These are phyloP conservation scores for Melanotaenia maccullochi DNA, from an alignment of 2,797 vertebrate species.

Conservation along the genomic window DNA sequence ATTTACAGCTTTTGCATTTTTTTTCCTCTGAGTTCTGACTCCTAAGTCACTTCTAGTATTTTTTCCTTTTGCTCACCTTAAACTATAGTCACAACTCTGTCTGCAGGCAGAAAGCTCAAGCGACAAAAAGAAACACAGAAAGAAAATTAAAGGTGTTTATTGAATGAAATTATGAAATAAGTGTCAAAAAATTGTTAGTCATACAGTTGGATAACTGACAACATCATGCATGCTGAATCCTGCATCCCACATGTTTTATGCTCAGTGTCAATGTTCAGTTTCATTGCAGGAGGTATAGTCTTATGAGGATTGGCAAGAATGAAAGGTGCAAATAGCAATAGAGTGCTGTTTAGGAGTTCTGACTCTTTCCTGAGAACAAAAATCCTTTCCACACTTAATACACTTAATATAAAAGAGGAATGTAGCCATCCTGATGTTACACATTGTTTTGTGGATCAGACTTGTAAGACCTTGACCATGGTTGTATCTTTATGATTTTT, in stretches of 20 bases:
- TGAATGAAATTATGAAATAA: conserved; percentile 35
- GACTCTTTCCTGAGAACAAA: background rate
- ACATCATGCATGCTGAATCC: background rate
- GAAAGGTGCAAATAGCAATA: background rate
- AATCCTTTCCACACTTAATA: background rate
- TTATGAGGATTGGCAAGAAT: background rate
- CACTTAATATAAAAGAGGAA: background rate
- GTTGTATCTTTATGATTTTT: background rate
- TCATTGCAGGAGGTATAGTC: background rate
- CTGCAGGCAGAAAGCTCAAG: conserved; percentile 27
- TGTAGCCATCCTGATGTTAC: background rate
- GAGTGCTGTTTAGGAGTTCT: too few species aligned
- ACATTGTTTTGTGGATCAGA: background rate
- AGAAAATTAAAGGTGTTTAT: conserved; percentile 42
- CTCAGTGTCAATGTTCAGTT: background rate
- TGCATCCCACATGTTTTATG: background rate
- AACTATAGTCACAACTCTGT: conserved; percentile 55
- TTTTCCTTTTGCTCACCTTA: conserved; percentile 49
- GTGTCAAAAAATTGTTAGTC: conserved; percentile 36
- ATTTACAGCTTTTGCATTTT: conserved; percentile 26
- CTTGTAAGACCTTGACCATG: background rate
- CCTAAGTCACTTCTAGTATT: conserved; percentile 52
- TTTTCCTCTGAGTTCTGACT: conserved; percentile 40
- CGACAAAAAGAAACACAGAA: conserved; percentile 31
- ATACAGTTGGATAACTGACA: conserved; percentile 28